Base-by-base conservation (phyloP, 2,797 vertebrate species). In the Centroberyx gerrardi region DNA sequence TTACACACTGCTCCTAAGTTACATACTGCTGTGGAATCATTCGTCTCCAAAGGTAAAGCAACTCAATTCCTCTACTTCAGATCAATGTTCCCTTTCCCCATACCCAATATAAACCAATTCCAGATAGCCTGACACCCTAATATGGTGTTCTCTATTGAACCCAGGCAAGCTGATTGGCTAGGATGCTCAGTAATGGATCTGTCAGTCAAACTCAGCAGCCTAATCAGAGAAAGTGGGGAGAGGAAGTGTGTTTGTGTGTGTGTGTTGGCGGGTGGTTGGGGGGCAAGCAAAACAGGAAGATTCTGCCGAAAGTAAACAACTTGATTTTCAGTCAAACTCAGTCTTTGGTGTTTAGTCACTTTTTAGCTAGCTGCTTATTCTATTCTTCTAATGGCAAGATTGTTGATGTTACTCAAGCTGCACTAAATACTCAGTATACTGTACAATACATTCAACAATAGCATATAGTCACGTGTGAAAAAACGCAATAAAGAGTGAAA, bases 101-200 rank as follows among this genome's bases (percentile, higher is more conserved):
- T 62, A 62, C n/a, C 62, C 29, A 29, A 29, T 62, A 62, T 62
- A 42, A 52, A 58, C 65, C 53, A 17, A 44, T 13, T 44, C 31
- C 65, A 68, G 4, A 18, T 17, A 44, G 18, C 9, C 22, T 18
- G 22, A 60, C 36, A 22, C 58, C 33, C 58, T 60, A 40, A 40
- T 42, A 18, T 40, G 10, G 12, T 29, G 58, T 40, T 42, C 10
- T 36, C 36, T 33, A 29, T 55, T 22, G 13, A 28, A 65, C 28
- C 12, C 18, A 22, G 12, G 7, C 33, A 40, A 36, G 18, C 63
- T 54, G 63, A 40, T 40, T 28, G 63, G 36, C 52, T 14, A 29
- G 14, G 22, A 55, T 28, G 36, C 18, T 14, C 33, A 40, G 52
- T 55, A 67, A 54, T 55, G 36, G 33, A 55, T 15, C 51, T 67